Conservation (phyloP, 2,113 vertebrate species). For the Microtus richardsoni region DNA sequence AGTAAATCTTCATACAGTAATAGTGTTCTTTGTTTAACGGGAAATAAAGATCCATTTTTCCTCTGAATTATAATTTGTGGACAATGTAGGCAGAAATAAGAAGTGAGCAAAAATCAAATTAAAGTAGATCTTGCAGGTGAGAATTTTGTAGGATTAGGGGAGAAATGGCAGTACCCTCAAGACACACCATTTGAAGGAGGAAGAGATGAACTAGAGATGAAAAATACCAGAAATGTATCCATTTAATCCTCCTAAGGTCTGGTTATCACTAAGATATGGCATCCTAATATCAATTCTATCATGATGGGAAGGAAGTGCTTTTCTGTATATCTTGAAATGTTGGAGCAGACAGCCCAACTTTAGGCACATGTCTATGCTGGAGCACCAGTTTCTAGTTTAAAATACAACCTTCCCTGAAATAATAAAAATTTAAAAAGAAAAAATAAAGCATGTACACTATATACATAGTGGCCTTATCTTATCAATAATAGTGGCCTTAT, state of each 20-base stretch:
- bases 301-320: background rate
- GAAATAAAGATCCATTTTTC: background rate
- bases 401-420: slow-evolving; percentile 94
- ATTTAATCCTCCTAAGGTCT: background rate
- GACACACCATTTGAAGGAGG: slow-evolving; percentile 97
- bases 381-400: slow-evolving; percentile 96
- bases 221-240: background rate
- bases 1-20: slow-evolving; percentile 30
- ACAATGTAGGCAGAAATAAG: slow-evolving; percentile 38
- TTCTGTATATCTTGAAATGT: slow-evolving; percentile 90
- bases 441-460: slow-evolving; percentile 99
- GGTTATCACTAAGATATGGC: background rate
- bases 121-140: slow-evolving; percentile 99
- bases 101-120: slow-evolving; percentile 99
- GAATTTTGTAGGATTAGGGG: slow-evolving; percentile 99
- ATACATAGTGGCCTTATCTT: slow-evolving; percentile 88
- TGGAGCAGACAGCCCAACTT: slow-evolving; percentile 97
- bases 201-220: background rate
- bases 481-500: slow-evolving; percentile 96
- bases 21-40: slow-evolving; percentile 17
- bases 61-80: slow-evolving; percentile 33
- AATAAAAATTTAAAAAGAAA: background rate
- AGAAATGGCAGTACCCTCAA: slow-evolving; percentile 97
- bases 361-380: slow-evolving; percentile 98
- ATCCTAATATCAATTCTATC: background rate